Base-by-base conservation (phyloP, 2,113 vertebrate species). In the Nibea coibor region DNA sequence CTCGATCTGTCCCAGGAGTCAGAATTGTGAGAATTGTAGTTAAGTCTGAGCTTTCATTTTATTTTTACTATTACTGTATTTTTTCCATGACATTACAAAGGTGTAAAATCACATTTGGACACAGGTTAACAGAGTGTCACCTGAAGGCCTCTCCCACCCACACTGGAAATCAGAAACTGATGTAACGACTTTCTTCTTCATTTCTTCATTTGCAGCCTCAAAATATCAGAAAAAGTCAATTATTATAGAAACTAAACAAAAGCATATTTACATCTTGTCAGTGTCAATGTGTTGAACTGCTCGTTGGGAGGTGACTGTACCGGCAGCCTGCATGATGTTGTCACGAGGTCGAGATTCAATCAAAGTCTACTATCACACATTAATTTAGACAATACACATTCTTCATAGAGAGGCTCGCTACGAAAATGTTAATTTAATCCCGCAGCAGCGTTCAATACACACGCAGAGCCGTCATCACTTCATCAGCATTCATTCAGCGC, bases 381-480 rank as follows among this genome's bases (percentile, higher is more conserved):
- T 35, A 12, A 66, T 53, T 75, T 15, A 80, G 76, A 89, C 88
- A 94, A 93, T 93, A 83, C 89, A 90, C 91, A 91, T 89, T 84
- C 75, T 72, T 81, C 22, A 64, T 50, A 54, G 70, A 54, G 81
- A 88, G 70, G 72, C 53, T 77, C 67, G 72, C 83, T 86, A 87
- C 92, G 26, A 91, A 9, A 31, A 91, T 77, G 90, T 77, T 91
- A 92, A 95, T 94, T 83, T 75, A 86, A 92, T 89, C 87, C 66
- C 47, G 51, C 53, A n/a, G 51, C 31, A 63, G 70, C 82, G n/a
- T 45, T 63, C 39, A 85, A 83, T 83, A 86, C 88, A 88, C 89
- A 85, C 69, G 3, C 22, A 28, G 42, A 31, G 72, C 65, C 57
- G 28, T 86, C 80, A n/a, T 85, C 86, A 89, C 90, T 84, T 88